Evolutionary conservation across 2,888 invertebrate genomes (phyloP), one percentile per base, ranked within the genome.

Genomic region (Atethmia centrago): DNA sequence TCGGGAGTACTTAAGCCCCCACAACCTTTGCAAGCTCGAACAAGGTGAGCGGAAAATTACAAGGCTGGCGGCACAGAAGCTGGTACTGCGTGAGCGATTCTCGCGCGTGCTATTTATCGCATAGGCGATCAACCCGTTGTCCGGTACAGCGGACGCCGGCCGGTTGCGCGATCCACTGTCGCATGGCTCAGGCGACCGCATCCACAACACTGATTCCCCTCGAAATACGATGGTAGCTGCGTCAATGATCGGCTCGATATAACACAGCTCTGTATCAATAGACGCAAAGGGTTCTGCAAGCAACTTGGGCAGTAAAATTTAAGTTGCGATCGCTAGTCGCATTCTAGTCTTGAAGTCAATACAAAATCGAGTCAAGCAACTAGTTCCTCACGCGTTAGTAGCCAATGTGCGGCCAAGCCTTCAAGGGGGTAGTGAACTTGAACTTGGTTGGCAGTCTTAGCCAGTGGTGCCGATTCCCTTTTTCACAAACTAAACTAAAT

Each of bases 1-100:
- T 42, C 28, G 28, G 40, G 25, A 21, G 47, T 40, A 28, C 9
- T 1, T 62, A 62, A 74, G 53, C 28, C 16, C 25, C 36, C n/a
- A 74, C 28, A 62, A 47, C 40, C 55, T 25, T 55, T 31, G 75
- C 47, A 74, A 74, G 74, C 55, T 56, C 47, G 47, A 63, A 63
- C 55, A 63, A 74, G 47, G 40, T 63, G 63, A 49, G 28, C 28
- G 40, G 10, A 25, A 75, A 58, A 28, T 40, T 40, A 64, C 25
- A 56, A 74, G 21, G 55, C 63, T 75, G 55, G 40, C 51, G 21
- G 45, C 74, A 73, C 31, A 59, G 42, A 25, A 3, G n/a, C 31
- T 59, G 10, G 31, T 72, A 49, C 31, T 25, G 21, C 71, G 69
- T 71, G 69, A 56, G 36, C 47, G 25, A 28, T 25, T 7, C 28